Base-by-base conservation (phyloP, 2,113 vertebrate genomes). In the Tamias sibiricus region DNA sequence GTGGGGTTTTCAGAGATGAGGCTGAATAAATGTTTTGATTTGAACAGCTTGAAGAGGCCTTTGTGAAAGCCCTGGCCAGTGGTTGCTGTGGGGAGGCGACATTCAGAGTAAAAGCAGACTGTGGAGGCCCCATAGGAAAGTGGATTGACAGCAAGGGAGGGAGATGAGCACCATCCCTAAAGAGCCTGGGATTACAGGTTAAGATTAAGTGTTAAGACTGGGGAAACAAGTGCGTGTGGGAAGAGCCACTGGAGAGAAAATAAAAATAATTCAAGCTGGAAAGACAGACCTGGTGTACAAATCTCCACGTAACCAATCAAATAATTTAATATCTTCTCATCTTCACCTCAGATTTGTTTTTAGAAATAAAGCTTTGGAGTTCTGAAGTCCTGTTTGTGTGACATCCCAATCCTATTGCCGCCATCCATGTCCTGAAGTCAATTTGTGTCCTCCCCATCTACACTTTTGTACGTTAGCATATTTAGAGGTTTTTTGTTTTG, bases 341-440 rank as follows among this genome's bases (percentile, higher is more conserved):
- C 11, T 57, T 64, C 64, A 17, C 40, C 32, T 13, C 54, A 49
- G 54, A 44, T 82, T 49, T 74, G n/a, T 74, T 52, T 28, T 54
- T 44, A 88, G 72, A n/a, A 66, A 72, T 62, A 74, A 64, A 89
- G 47, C 6, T 14, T 35, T 9, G 8, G 37, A 24, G 9, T 83
- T 52, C 71, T 32, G 7, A 44, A 49, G 71, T 71, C 77, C 26
- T 8, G 11, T 90, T 69, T n/a, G 11, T 20, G 2, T 57, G 28
- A 3, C 9, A 3, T 24, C 13, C 35, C 24, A 11, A 1, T 14
- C 62, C 42, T 17, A 0, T n/a, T 40, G 9, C 28, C 6, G 6
- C 30, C 1, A 2, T 44, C n/a, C 10, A 32, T 6, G 24, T 24
- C 32, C 42, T 44, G 9, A 79, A 62, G 62, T n/a, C 62, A 3